phyloP scores from a whole-genome alignment of 2,888 invertebrate species.

The Diploptera punctata region DNA sequence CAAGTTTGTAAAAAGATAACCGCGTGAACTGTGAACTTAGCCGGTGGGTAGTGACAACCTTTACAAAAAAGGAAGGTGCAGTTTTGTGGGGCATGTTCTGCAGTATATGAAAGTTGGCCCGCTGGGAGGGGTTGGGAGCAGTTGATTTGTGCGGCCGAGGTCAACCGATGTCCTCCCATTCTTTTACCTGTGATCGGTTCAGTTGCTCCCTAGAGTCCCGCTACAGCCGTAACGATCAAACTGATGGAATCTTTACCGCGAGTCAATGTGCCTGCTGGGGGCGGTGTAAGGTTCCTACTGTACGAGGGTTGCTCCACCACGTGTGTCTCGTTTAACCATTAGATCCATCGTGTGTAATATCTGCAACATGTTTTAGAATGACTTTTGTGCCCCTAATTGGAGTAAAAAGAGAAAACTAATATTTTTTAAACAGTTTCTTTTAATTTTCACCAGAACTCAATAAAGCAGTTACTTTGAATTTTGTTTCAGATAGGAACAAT shows the following conservation, averaged over 20 bases:
- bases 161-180: constrained; percentile 33
- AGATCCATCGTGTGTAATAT: too few species aligned
- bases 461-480: too few species aligned
- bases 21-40: not conserved
- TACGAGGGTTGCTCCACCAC: not conserved
- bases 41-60: constrained; percentile 8
- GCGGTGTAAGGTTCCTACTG: not conserved
- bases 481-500: too few species aligned
- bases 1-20: not conserved
- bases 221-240: constrained; percentile 23
- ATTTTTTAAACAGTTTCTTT: too few species aligned
- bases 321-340: too few species aligned
- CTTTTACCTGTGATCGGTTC: constrained; percentile 32
- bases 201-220: constrained; percentile 3
- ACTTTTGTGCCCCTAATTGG: too few species aligned
- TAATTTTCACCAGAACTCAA: too few species aligned
- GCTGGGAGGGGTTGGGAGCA: constrained; percentile 24
- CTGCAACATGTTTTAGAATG: too few species aligned
- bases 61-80: constrained; percentile 3
- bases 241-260: constrained; percentile 35
- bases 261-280: constrained; percentile 31
- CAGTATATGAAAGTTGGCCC: constrained; percentile 31
- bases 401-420: too few species aligned
- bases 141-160: constrained; percentile 29
- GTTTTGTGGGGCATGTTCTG: not conserved